Base-by-base conservation (phyloP, 2,888 invertebrate genomes). In the Scaptomyza tumidula region DNA sequence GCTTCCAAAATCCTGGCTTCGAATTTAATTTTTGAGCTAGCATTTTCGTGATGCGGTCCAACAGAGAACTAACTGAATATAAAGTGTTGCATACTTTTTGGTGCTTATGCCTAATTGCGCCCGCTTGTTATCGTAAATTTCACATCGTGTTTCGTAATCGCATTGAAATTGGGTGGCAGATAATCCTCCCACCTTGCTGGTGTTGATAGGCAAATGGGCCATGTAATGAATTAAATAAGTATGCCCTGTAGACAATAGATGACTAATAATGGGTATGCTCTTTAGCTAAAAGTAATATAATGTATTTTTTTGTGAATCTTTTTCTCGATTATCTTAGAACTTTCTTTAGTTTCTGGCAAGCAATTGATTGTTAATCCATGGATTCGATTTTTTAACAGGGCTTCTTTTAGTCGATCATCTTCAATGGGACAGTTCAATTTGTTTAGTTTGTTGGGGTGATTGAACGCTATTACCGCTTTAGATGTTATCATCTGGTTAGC, bases 61-160 rank as follows among this genome's bases (percentile, higher is more conserved):
- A 50, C 1, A 13, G 14, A 50, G 39, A 50, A 61, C 54, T 55
- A 60, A 80, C 57, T 50, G 2, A 60, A 62, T 52, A 27, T 39
- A 11, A 48, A 59, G 33, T 67, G 44, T 13, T n/a, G 41, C n/a
- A 39, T 55, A 48, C 55, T 39, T 69, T 59, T 6, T 10, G 57
- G 35, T 27, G 43, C 49, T 39, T 7, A 35, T 27, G 49, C 10
- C 49, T 53, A 73, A 74, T 81, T 60, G 41, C 10, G 50, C 48
- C 7, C 43, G n/a, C 39, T 37, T 33, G 41, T 78, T 82, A 86
- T 88, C 75, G 37, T 3, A 49, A 53, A 69, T 79, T 60, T 54
- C 50, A 52, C 45, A 59, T 56, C 37, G 4, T 24, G 45, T 41
- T 56, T 43, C 57, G 64, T 49, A 77, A 77, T 77, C 65, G 39